Evolutionary conservation across 2,113 vertebrate genomes (phyloP).

Genomic region (Pterocles orientalis): DNA sequence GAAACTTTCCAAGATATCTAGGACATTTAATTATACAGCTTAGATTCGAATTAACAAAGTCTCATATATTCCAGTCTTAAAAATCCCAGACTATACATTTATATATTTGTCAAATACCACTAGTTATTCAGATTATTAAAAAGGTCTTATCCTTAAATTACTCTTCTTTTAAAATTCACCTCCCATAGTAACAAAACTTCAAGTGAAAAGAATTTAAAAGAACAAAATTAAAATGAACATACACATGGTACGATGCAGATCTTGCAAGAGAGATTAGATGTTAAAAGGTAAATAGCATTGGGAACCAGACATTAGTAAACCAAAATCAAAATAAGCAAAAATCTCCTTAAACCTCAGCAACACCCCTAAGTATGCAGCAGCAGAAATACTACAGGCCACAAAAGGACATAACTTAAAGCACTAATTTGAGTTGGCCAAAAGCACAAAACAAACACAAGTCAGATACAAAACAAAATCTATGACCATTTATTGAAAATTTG

Average conservation of each 20-base stretch:
- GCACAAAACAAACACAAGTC: not conserved
- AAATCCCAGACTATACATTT: not conserved
- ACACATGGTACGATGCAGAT: not conserved
- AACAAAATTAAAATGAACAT: not conserved
- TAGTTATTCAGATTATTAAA: slow-evolving; percentile 50
- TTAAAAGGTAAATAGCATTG: not conserved
- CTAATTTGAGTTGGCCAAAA: not conserved
- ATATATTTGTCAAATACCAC: slow-evolving; percentile 43
- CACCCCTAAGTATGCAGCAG: rapidly evolving
- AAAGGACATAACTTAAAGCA: not conserved
- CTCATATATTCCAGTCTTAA: slow-evolving; percentile 30
- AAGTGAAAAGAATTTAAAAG: not conserved
- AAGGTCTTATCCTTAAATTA: slow-evolving; percentile 50
- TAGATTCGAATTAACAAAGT: slow-evolving; percentile 46
- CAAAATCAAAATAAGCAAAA: not conserved
- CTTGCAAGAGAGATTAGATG: not conserved
- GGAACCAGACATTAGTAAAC: not conserved
- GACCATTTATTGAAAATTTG: not conserved
- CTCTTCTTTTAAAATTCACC: slow-evolving; percentile 28
- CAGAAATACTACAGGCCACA: not conserved
- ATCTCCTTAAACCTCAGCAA: not conserved
- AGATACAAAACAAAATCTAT: not conserved
- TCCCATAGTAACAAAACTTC: slow-evolving; percentile 44
- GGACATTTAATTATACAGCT: slow-evolving; percentile 6
- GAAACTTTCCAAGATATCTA: slow-evolving; percentile 32